Evolutionary conservation across 2,888 invertebrate genomes (phyloP), one percentile per base, ranked within the genome.

Genomic region (Epirrita christyi): DNA sequence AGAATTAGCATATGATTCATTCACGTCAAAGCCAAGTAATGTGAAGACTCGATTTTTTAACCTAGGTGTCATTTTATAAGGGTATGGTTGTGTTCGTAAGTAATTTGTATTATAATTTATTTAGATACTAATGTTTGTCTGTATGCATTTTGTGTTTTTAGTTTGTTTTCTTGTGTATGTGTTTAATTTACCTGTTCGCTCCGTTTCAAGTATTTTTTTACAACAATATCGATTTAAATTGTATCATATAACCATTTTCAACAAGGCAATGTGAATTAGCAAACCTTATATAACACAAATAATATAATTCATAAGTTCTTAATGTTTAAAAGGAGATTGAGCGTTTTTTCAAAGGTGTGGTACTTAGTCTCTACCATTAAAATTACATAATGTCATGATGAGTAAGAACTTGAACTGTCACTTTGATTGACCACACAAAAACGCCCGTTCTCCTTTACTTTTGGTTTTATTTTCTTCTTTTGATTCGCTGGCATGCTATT

Each of bases 101-200:
- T 34, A 37, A 37, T 62, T 54, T 61, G 55, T 55, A 55, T 38
- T 14, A 1, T 42, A 43, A 48, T 55, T 47, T 63, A 59, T 53
- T 64, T 55, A 4, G 14, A 38, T 41, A 32, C 7, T 44, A 50
- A 41, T 37, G 36, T 55, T 43, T 55, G 37, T 53, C 37, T 55
- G 62, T 57, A 63, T 64, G 68, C 58, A 44, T 63, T 53, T 60
- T 58, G 15, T 63, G 49, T 61, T 61, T 63, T 55, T 51, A 50
- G 57, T 55, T 66, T 57, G 56, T 57, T 65, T 53, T 53, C 44
- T 59, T 58, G 47, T 58, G 53, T 63, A 51, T 61, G 58, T 61
- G 63, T 66, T 34, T 68, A 47, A 11, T 42, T 57, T 48, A 14
- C 27, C 13, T 36, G 32, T 36, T 4, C 36, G 11, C 36, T n/a